These are phyloP conservation scores for Chaetoderma sp. DNA, from an alignment of 2,888 invertebrate species.

Conservation along the genomic window DNA sequence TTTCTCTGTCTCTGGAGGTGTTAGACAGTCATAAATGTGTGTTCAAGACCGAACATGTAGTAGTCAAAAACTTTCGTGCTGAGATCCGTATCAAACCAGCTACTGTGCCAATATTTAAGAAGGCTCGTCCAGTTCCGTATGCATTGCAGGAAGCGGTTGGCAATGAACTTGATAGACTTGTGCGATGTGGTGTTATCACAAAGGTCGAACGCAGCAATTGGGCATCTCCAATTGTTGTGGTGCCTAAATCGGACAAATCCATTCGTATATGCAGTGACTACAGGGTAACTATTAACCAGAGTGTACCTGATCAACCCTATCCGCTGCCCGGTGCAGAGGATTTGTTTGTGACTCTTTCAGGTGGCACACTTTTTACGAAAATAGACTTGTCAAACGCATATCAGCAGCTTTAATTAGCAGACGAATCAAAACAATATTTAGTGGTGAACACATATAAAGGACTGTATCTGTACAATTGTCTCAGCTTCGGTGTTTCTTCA, in stretches of 20 bases:
- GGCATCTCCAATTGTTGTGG: constrained; percentile 35
- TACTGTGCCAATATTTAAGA: not conserved
- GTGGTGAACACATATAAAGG: constrained; percentile 42
- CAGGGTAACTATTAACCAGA: too few species aligned
- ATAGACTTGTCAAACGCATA: constrained; percentile 39
- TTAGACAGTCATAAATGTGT: not conserved
- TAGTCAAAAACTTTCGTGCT: too few species aligned
- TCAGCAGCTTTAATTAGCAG: constrained; percentile 35
- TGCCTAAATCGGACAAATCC: constrained; percentile 21
- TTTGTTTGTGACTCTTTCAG: constrained; percentile 16
- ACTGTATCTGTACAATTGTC: constrained; percentile 29
- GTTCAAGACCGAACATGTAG: too few species aligned
- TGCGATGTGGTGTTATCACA: not conserved
- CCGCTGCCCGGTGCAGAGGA: constrained; percentile 31
- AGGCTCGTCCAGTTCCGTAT: constrained; percentile 4
- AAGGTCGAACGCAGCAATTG: constrained; percentile 8
- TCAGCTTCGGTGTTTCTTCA: constrained; percentile 34
- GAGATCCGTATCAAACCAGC: not conserved
- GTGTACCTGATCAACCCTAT: constrained; percentile 20
- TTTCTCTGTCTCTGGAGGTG: not conserved
- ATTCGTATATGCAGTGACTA: constrained; percentile 35
- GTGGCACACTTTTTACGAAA: constrained; percentile 30
- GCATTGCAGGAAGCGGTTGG: not conserved
- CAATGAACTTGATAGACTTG: constrained; percentile 1
- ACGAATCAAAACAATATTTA: constrained; percentile 23